Conservation (phyloP, 1,140 invertebrate species). For the Ostrea edulis region DNA sequence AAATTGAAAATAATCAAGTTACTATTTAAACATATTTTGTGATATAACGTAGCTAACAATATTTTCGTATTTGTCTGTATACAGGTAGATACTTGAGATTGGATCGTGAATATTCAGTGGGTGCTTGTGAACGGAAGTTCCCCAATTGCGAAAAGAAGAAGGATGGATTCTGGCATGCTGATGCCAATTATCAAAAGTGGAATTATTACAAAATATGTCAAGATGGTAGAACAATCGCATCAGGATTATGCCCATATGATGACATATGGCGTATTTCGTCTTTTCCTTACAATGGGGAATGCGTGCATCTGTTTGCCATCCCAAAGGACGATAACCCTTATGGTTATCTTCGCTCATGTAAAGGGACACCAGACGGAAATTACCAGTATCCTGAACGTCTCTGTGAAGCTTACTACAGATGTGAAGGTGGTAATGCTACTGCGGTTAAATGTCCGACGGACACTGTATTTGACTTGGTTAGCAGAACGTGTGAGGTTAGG, state of each 20-base stretch:
- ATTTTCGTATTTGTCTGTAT: background rate
- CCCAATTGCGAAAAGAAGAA: background rate
- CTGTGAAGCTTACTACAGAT: slow-evolving; percentile 8
- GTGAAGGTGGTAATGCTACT: background rate
- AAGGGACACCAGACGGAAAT: background rate
- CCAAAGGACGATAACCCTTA: background rate
- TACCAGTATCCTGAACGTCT: background rate
- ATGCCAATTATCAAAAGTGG: background rate
- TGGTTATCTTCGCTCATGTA: background rate
- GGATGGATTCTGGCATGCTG: background rate
- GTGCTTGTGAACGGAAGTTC: background rate
- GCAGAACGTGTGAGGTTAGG: background rate
- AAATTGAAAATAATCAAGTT: background rate
- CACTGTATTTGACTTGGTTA: background rate
- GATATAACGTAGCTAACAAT: background rate
- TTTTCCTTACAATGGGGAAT: background rate
- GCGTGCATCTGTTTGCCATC: background rate
- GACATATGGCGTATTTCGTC: background rate
- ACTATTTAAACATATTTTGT: background rate
- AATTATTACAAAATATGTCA: background rate
- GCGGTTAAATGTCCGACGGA: background rate
- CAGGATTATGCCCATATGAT: background rate
- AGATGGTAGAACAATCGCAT: background rate
- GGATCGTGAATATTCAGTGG: background rate
- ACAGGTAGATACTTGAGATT: background rate